A percentile compares a stretch with the other conserved stretches of the same genome.
Conservation (phyloP, 2,888 invertebrate species). For the Mesorhabditis spiculigera region DNA sequence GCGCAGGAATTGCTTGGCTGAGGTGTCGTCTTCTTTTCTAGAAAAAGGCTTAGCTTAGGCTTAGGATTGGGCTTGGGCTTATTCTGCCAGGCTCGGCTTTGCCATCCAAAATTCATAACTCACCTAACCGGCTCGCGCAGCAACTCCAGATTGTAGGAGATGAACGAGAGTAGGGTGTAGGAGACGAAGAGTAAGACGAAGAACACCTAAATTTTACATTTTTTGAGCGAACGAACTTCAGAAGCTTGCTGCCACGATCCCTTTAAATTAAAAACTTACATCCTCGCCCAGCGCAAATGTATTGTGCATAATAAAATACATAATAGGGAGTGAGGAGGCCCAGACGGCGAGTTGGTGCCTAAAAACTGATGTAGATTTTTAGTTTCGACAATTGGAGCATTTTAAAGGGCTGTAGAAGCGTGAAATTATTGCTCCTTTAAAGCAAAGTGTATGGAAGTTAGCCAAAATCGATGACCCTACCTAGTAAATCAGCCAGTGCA, state of each 20-base stretch:
- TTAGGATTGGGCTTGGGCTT: too few relatives aligned
- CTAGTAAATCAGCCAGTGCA: too few relatives aligned
- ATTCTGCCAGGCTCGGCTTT: background rate
- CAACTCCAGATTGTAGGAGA: constrained; percentile 58
- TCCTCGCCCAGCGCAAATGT: constrained; percentile 27
- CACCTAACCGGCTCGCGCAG: constrained; percentile 15
- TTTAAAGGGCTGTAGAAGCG: too few relatives aligned
- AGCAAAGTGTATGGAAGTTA: too few relatives aligned
- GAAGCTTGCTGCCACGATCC: too few relatives aligned
- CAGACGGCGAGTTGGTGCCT: constrained; percentile 43
- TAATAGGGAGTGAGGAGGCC: constrained; percentile 48
- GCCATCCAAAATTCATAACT: background rate
- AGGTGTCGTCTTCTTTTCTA: constrained; percentile 25
- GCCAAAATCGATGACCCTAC: too few relatives aligned
- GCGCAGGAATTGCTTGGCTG: constrained; percentile 34
- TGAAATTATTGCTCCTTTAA: too few relatives aligned
- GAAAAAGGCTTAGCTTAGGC: background rate
- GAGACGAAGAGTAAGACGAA: constrained; percentile 59
- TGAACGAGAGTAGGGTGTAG: constrained; percentile 59
- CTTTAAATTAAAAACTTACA: constrained; percentile 12
- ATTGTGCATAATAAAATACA: constrained; percentile 52
- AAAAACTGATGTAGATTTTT: background rate
- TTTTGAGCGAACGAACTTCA: too few relatives aligned
- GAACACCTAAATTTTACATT: constrained; percentile 35
- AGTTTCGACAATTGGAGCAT: too few relatives aligned